These are phyloP conservation scores for Lepidochitona cinerea DNA, from an alignment of 2,888 invertebrate genomes.

Conservation along the genomic window DNA sequence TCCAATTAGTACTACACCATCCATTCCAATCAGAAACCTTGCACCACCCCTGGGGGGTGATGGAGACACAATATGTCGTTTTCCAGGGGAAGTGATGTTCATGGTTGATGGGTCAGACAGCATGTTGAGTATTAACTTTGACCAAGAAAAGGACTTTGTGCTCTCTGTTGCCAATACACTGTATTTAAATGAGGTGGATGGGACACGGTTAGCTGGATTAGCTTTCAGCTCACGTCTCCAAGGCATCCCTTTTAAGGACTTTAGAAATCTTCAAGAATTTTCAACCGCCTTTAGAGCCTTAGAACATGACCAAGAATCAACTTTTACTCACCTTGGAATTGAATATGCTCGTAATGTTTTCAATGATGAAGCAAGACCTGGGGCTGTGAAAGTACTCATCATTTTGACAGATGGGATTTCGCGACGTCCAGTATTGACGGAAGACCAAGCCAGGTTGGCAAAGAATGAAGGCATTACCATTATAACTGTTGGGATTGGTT, in stretches of 20 bases:
- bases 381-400: neutral
- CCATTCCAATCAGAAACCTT: too few species aligned
- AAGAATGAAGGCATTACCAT: neutral
- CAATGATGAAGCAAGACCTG: neutral
- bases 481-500: neutral
- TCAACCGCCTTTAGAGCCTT: neutral
- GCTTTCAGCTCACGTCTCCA: neutral
- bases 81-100: neutral
- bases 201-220: neutral
- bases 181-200: neutral
- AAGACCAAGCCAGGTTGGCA: neutral
- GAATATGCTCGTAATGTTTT: neutral
- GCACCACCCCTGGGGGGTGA: too few species aligned
- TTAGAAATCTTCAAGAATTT: neutral
- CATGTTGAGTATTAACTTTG: neutral
- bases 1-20: too few species aligned
- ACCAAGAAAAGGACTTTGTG: neutral
- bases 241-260: neutral
- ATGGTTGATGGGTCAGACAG: conserved; percentile 1
- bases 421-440: neutral
- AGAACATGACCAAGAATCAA: neutral
- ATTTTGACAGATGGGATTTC: neutral
- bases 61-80: neutral
- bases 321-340: neutral
- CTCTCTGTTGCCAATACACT: neutral